phyloP scores from a whole-genome alignment of 2,113 vertebrate genomes.

The Malurus elegans region DNA sequence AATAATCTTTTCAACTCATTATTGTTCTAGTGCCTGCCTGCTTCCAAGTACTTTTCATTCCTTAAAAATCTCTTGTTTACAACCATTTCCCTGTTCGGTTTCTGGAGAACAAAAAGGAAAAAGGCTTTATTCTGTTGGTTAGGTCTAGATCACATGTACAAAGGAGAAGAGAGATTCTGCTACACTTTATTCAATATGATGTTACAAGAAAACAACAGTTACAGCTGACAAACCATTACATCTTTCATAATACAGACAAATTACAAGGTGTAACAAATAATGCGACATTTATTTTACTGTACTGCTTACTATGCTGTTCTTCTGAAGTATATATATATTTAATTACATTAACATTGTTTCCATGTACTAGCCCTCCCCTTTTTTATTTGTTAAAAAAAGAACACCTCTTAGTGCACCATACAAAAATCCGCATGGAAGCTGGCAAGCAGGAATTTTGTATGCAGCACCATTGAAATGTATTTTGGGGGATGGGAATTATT shows the following conservation, averaged over 20 bases:
- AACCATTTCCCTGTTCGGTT: neutral
- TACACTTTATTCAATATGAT: conserved; percentile 91
- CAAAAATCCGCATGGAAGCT: conserved; percentile 73
- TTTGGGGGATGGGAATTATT: conserved; percentile 55
- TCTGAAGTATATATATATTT: conserved; percentile 71
- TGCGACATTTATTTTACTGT: conserved; percentile 83
- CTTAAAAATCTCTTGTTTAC: conserved; percentile 11
- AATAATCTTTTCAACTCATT: neutral
- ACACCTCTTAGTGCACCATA: conserved; percentile 82
- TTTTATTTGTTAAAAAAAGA: conserved; percentile 65
- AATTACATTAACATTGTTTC: conserved; percentile 75
- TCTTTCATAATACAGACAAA: conserved; percentile 93
- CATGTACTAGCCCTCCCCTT: conserved; percentile 76
- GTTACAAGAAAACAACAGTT: conserved; percentile 93
- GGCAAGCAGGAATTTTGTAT: conserved; percentile 73
- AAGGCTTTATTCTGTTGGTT: neutral
- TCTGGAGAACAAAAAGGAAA: neutral
- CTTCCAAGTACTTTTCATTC: neutral
- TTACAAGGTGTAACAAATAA: conserved; percentile 91
- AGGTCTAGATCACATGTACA: neutral
- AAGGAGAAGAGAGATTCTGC: conserved; percentile 68
- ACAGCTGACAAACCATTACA: conserved; percentile 92
- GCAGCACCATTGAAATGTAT: conserved; percentile 74
- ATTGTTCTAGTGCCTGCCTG: neutral
- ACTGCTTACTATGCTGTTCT: conserved; percentile 78